phyloP scores from a whole-genome alignment of 2,797 vertebrate species.

The Gymnothorax reevesii region DNA sequence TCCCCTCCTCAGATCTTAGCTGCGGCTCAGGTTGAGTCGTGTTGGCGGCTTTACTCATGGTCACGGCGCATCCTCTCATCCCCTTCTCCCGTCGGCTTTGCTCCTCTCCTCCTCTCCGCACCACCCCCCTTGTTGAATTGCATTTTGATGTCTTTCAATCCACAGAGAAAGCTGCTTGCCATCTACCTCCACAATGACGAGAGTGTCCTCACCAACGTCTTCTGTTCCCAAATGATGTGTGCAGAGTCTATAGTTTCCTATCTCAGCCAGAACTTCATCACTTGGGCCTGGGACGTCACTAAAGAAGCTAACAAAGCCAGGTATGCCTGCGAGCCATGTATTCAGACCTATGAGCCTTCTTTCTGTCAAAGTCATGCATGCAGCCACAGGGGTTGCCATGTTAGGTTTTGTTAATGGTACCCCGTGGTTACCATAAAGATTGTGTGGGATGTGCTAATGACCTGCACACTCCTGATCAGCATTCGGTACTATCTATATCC shows the following conservation, averaged over 20 bases:
- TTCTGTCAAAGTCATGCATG: background rate
- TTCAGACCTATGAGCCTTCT: background rate
- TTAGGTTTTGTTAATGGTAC: background rate
- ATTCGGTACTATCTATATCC: background rate
- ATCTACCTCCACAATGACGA: slow-evolving; percentile 99
- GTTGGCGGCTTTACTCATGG: background rate
- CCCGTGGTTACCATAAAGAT: no score
- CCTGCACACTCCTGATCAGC: background rate
- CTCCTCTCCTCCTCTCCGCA: background rate
- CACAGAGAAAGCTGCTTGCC: slow-evolving; percentile 98
- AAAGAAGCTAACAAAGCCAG: slow-evolving; percentile 98
- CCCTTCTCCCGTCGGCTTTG: no score
- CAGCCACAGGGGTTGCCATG: background rate
- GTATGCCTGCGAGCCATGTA: slow-evolving; percentile 62
- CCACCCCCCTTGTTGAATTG: slow-evolving; percentile 49
- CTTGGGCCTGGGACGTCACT: slow-evolving; percentile 99
- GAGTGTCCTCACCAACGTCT: slow-evolving; percentile 98
- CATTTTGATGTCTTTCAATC: slow-evolving; percentile 42
- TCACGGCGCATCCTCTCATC: background rate
- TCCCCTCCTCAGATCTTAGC: background rate
- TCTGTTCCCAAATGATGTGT: slow-evolving; percentile 99
- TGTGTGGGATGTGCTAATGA: background rate
- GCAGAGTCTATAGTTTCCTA: slow-evolving; percentile 98
- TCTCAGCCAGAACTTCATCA: slow-evolving; percentile 99
- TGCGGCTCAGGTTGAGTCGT: slow-evolving; percentile 10